Evolutionary conservation across 2,113 vertebrate genomes (phyloP).

Genomic region (Urocolius indicus): DNA sequence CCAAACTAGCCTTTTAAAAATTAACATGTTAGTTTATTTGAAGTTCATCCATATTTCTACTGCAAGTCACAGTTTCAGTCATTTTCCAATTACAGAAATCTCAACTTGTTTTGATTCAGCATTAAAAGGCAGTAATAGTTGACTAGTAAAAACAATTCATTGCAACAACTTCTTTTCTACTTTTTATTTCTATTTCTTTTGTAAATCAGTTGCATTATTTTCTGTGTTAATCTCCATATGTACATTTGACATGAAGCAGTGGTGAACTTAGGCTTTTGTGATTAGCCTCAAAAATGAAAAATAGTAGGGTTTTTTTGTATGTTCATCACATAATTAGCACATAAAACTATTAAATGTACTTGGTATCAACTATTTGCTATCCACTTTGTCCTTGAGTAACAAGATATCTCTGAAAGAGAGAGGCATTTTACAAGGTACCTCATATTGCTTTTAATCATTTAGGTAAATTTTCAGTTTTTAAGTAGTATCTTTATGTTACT

Average conservation of each 20-base stretch:
- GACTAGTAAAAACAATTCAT: neutral
- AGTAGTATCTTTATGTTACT: neutral
- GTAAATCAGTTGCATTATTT: neutral
- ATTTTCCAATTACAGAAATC: neutral
- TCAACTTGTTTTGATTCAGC: neutral
- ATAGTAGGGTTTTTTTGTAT: neutral
- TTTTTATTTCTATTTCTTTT: neutral
- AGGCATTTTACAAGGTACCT: neutral
- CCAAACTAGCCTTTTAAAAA: neutral
- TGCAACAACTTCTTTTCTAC: neutral
- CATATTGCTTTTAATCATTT: neutral
- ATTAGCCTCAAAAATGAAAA: neutral
- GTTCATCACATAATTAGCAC: neutral
- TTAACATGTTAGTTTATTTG: neutral
- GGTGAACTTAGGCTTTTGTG: neutral
- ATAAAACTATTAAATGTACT: neutral
- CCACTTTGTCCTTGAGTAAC: neutral
- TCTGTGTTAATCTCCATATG: neutral
- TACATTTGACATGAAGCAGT: neutral
- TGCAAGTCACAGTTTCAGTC: neutral
- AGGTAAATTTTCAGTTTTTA: neutral
- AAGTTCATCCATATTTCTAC: neutral
- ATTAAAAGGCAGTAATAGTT: neutral
- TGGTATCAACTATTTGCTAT: neutral
- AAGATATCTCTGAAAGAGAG: neutral